phyloP scores from a whole-genome alignment of 53 echinoderm and acorn worm genomes.

The Astropecten irregularis region DNA sequence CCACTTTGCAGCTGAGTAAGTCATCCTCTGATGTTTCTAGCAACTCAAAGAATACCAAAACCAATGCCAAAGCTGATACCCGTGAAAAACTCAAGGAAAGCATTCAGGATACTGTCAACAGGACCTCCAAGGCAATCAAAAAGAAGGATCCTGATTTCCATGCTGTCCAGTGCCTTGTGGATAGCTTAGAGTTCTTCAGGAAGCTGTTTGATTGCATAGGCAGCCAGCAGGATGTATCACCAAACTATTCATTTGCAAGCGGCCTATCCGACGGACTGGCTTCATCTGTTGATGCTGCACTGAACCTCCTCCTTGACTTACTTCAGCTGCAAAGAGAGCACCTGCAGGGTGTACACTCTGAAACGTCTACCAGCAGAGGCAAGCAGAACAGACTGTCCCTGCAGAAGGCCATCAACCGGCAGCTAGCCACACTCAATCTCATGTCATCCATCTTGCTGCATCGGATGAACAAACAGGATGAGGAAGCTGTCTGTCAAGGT shows the following conservation, averaged over 20 bases:
- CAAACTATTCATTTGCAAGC: background rate
- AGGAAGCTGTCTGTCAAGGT: background rate
- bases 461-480: conserved; percentile 51
- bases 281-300: conserved; percentile 21
- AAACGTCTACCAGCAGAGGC: conserved; percentile 5
- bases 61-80: conserved; percentile 16
- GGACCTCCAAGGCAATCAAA: conserved; percentile 57
- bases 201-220: conserved; percentile 54
- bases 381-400: conserved; percentile 38
- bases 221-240: background rate
- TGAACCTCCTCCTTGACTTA: conserved; percentile 49
- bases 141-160: conserved; percentile 21
- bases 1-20: conserved; percentile 3
- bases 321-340: conserved; percentile 65
- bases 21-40: background rate
- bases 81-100: background rate
- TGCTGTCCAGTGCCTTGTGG: conserved; percentile 57
- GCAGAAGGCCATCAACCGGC: conserved; percentile 67
- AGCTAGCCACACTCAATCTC: conserved; percentile 65
- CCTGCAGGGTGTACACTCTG: background rate
- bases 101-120: background rate
- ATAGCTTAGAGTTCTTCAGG: conserved; percentile 70
- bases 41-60: conserved; percentile 8
- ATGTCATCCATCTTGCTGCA: conserved; percentile 67
- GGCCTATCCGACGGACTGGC: conserved; percentile 15